Evolutionary conservation across 2,797 vertebrate species (phyloP), one percentile per base, ranked within the genome.

Genomic region (Spea hammondii): DNA sequence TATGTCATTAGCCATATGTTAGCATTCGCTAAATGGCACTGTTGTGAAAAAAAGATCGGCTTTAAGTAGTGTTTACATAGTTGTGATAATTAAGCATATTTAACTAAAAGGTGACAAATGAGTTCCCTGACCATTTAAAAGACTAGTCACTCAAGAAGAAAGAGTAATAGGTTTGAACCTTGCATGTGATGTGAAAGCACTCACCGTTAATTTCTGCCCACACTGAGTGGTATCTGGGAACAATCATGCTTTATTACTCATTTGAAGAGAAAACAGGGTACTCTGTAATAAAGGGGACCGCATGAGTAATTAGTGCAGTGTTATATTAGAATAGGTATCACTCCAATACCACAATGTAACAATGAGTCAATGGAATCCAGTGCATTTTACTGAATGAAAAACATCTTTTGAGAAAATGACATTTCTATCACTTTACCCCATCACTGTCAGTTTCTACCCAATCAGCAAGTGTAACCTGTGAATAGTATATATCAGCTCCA

Each of bases 1-100:
- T 11, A 13, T 64, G 10, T 70, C 72, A 79, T 74, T 79, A 79
- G 55, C 65, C 78, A 79, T 79, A 50, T 79, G 78, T 57, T 74
- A 74, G 48, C 72, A 65, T 64, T 79, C 67, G 12, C 44, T n/a
- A 49, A 65, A 74, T 67, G 45, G 17, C 67, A 50, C 49, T 32
- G 32, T 62, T 77, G 57, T 64, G 48, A 68, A 70, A 46, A 70
- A 46, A 50, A 77, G 67, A 77, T 70, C 76, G 46, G 55, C 48
- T n/a, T 49, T 53, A 77, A 77, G 76, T 77, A 59, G 57, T 70
- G 67, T 77, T 77, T 77, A 62, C 70, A 53, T 69, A 70, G 67
- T 64, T 62, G 8, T 48, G 48, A 62, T 77, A 70, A 77, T 77
- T 64, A 64, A 50, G 55, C 64, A 46, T n/a, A 77, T 70, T 70